Evolutionary conservation across 2,797 vertebrate genomes (phyloP), one percentile per base, ranked within the genome.

Genomic region (Acipenser transmontanus): DNA sequence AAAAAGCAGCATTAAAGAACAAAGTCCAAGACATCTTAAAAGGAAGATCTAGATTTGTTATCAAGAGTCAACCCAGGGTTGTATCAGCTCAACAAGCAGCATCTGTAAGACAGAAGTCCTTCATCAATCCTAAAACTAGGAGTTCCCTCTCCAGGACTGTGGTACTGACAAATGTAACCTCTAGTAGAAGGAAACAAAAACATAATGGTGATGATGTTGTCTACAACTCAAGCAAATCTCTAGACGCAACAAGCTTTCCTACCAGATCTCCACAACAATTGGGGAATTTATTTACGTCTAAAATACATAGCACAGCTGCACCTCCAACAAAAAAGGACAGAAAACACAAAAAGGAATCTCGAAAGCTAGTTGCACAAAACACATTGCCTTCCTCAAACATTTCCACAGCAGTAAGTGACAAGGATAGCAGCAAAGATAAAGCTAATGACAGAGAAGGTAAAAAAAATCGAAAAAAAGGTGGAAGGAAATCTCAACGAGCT

Each of bases 21-120:
- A 88, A 85, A 68, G 78, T 92, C 66, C 84, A 82, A 71, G 85
- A 87, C 7, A 92, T 92, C 69, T 80, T 91, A 34, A 87, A 47
- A 0, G 91, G 91, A 52, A 80, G 73, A 4, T 88, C 76, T 0
- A 81, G 89, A 59, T 92, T 89, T 66, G 81, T 92, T 11, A 91
- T 92, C 63, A 84, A 84, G 59, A 90, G 87, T 73, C 70, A 0
- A 1, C 62, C 81, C 1, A 14, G 9, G 8, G n/a, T 54, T 9
- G 34, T 34, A 34, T 34, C 48, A 0, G 72, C 65, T 4, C 66
- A 76, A 7, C 66, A 63, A 0, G 69, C 20, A 7, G 60, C 20
- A 14, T 79, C 5, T 13, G 12, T 17, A 14, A n/a, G 17, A 17
- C 17, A 17, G 2, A 34, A 8, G 6, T 7, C 17, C 6, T 61